phyloP scores from a whole-genome alignment of 2,797 vertebrate genomes.

The Geotrypetes seraphini region DNA sequence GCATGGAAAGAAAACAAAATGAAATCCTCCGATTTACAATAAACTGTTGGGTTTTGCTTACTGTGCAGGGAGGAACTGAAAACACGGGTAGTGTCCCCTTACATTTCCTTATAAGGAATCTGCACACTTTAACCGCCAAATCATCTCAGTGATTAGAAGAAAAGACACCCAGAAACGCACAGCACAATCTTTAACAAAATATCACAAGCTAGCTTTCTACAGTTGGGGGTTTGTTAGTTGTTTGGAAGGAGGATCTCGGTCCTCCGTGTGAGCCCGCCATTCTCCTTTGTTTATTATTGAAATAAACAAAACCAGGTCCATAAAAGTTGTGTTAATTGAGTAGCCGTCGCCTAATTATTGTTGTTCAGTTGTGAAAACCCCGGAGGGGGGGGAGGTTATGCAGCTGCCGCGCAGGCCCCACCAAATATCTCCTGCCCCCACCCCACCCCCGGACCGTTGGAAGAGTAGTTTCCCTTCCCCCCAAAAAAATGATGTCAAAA shows the following conservation, averaged over 20 bases:
- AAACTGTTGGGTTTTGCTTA: accelerated
- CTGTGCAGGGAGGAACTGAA: not conserved
- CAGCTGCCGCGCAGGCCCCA: constrained; percentile 11
- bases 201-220: no score
- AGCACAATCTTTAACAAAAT: no score
- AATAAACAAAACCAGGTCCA: constrained; percentile 13
- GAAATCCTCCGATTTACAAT: not conserved
- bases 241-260: constrained; percentile 5
- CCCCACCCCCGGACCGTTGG: no score
- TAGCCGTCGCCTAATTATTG: constrained; percentile 5
- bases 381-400: constrained; percentile 14
- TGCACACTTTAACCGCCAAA: not conserved
- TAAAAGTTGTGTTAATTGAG: constrained; percentile 20
- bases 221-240: no score
- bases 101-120: constrained; percentile 8
- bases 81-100: not conserved
- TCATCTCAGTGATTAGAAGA: not conserved
- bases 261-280: not conserved
- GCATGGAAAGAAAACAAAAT: no score
- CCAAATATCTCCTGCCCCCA: no score
- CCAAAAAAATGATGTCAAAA: no score
- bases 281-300: constrained; percentile 11
- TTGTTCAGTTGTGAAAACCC: constrained; percentile 6
- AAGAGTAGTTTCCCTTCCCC: no score
- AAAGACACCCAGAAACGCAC: not conserved